These are phyloP conservation scores for Adelosebastes latens DNA, from an alignment of 2,797 vertebrate species.

Conservation along the genomic window DNA sequence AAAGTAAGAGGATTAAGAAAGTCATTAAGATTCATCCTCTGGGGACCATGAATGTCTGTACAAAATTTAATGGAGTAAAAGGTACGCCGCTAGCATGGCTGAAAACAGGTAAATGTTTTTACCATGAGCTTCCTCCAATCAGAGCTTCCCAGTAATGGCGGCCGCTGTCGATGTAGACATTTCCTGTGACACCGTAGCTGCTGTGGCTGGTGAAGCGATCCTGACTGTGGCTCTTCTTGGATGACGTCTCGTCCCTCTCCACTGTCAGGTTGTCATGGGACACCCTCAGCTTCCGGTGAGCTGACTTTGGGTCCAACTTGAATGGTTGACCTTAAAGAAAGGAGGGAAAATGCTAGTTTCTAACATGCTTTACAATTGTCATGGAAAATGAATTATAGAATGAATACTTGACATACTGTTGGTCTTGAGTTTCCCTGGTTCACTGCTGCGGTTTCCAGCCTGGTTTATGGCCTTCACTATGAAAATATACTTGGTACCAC, in stretches of 20 bases:
- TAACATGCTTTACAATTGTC: not conserved
- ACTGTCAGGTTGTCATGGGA: constrained; percentile 98
- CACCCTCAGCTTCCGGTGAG: constrained; percentile 94
- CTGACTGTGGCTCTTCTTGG: constrained; percentile 96
- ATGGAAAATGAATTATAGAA: not conserved
- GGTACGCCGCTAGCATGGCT: not conserved
- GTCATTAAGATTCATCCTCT: not conserved
- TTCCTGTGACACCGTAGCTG: constrained; percentile 94
- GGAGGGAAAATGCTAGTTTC: not conserved
- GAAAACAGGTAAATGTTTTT: constrained; percentile 38
- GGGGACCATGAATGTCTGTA: not conserved
- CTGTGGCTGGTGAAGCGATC: constrained; percentile 96
- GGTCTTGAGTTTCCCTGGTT: constrained; percentile 95
- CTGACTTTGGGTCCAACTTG: constrained; percentile 96
- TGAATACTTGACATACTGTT: constrained; percentile 88
- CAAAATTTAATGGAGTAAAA: not conserved
- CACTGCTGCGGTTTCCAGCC: constrained; percentile 94
- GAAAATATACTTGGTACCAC: constrained; percentile 97
- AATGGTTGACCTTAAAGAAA: constrained; percentile 93
- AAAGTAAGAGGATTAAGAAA: not conserved
- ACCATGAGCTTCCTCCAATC: constrained; percentile 98
- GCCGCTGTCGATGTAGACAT: constrained; percentile 97
- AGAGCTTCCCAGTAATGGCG: constrained; percentile 99
- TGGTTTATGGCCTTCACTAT: constrained; percentile 98
- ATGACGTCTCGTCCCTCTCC: constrained; percentile 94